Evolutionary conservation across 2,113 vertebrate genomes (phyloP).

Genomic region (Egretta garzetta): DNA sequence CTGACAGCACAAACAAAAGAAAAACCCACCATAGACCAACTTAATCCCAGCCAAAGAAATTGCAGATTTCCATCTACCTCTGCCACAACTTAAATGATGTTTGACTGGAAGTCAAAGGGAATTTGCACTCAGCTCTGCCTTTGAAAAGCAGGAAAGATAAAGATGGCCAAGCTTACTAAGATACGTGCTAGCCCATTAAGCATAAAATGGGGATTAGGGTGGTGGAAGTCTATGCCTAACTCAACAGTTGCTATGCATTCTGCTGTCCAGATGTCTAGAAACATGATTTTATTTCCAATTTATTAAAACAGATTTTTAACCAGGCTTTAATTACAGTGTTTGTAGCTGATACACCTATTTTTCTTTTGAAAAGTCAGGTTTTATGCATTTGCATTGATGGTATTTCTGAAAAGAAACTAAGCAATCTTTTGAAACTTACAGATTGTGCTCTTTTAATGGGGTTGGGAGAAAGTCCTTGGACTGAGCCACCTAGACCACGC

Average conservation of each 20-base stretch:
- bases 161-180: not conserved
- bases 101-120: not conserved
- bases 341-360: not conserved
- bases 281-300: not conserved
- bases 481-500: not conserved
- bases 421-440: not conserved
- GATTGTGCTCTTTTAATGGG: not conserved
- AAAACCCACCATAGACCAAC: not conserved
- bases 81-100: not conserved
- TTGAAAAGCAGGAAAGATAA: conserved; percentile 1
- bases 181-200: not conserved
- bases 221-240: not conserved
- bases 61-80: not conserved
- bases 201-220: not conserved
- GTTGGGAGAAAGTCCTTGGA: not conserved
- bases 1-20: not conserved
- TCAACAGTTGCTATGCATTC: not conserved
- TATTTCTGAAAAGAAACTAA: not conserved
- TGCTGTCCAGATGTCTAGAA: not conserved
- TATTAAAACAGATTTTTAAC: not conserved
- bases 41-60: not conserved
- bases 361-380: not conserved
- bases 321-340: not conserved
- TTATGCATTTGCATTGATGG: not conserved
- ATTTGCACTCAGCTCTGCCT: not conserved